A percentile compares a stretch with the other conserved stretches of the same genome.
phyloP scores from a whole-genome alignment of 2,797 vertebrate species.

The Hoplostethus mediterraneus region DNA sequence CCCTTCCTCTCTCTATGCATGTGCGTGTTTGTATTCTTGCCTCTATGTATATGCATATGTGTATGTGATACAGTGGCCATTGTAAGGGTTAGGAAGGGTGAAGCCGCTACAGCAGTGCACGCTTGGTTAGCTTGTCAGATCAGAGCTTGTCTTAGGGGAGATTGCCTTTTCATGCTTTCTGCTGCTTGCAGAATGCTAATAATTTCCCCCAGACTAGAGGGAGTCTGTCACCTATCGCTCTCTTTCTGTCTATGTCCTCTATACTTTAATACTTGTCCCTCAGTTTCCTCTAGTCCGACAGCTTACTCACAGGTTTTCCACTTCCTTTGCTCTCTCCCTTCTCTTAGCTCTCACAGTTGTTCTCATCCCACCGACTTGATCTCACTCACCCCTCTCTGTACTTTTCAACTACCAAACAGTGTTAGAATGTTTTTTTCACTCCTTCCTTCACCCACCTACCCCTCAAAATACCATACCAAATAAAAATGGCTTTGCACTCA shows the following conservation, averaged over 20 bases:
- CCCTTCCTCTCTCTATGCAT: background rate
- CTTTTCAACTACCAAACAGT: constrained; percentile 40
- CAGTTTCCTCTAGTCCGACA: background rate
- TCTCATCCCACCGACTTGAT: constrained; percentile 9
- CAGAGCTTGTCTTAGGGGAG: constrained; percentile 12
- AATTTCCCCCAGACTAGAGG: background rate
- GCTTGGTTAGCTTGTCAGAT: constrained; percentile 24
- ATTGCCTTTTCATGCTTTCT: constrained; percentile 32
- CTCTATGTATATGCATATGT: background rate
- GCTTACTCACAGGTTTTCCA: constrained; percentile 5
- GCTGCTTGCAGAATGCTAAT: constrained; percentile 11
- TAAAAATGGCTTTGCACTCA: too few species aligned
- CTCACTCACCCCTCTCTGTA: constrained; percentile 8
- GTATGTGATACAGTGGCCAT: background rate
- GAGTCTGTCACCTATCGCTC: constrained; percentile 7
- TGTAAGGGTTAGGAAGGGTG: background rate
- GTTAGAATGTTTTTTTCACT: background rate
- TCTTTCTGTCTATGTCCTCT: background rate
- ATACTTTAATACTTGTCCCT: background rate
- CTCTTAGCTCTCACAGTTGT: constrained; percentile 24
- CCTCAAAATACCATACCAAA: constrained; percentile 28
- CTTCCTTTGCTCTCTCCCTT: constrained; percentile 5
- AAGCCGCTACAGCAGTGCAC: constrained; percentile 19
- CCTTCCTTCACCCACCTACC: background rate
- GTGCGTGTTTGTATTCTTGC: constrained; percentile 9